These are phyloP conservation scores for Caenorhabditis remanei DNA, from an alignment of 1,140 invertebrate genomes.

Conservation along the genomic window DNA sequence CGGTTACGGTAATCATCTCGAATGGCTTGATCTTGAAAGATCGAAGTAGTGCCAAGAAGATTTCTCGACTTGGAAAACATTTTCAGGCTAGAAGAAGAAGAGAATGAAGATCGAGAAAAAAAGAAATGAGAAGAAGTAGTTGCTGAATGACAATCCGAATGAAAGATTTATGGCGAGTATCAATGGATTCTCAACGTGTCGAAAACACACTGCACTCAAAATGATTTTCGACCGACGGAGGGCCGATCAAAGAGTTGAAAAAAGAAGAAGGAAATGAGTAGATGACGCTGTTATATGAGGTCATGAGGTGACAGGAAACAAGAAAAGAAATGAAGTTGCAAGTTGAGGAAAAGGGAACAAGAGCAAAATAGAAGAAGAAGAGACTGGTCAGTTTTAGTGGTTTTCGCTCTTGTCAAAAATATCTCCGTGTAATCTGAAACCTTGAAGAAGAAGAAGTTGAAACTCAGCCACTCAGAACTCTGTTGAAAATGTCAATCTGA, in stretches of 20 bases:
- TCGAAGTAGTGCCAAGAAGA: slow-evolving; percentile 37
- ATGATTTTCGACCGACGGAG: slow-evolving; percentile 16
- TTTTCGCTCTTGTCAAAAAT: slow-evolving; percentile 5
- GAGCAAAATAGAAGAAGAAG: neutral
- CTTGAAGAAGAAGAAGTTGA: neutral
- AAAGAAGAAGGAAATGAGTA: slow-evolving; percentile 6
- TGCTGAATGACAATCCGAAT: neutral
- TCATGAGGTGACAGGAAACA: slow-evolving; percentile 5
- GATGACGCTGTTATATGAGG: slow-evolving; percentile 42
- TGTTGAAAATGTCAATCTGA: neutral
- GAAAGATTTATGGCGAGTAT: slow-evolving; percentile 41
- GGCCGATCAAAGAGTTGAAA: slow-evolving; percentile 16
- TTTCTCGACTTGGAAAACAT: slow-evolving; percentile 60
- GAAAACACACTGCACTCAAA: slow-evolving; percentile 46
- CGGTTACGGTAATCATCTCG: slow-evolving; percentile 15
- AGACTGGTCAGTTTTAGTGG: neutral
- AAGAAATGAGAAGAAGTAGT: neutral
- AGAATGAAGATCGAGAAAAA: neutral
- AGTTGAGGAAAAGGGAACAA: neutral
- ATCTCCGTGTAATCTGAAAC: neutral
- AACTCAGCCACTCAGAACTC: neutral
- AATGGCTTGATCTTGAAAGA: slow-evolving; percentile 41
- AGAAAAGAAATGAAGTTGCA: neutral
- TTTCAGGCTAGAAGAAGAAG: slow-evolving; percentile 3
- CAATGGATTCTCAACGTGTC: neutral